phyloP scores from a whole-genome alignment of 2,888 invertebrate species.

The Tenthredo notha region DNA sequence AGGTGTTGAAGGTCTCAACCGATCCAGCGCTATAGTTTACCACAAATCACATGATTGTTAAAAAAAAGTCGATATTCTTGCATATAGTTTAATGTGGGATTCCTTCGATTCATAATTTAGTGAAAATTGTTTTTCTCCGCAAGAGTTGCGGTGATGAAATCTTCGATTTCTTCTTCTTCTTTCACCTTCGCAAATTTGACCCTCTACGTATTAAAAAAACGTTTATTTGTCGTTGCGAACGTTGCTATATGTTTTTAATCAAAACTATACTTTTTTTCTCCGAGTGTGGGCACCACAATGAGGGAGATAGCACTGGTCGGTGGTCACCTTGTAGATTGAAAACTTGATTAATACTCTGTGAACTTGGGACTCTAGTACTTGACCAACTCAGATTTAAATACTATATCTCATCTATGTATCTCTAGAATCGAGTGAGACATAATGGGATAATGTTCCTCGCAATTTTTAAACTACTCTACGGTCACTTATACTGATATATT shows the following conservation, averaged over 20 bases:
- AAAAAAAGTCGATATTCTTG: neutral
- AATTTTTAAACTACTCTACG: neutral
- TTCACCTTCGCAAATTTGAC: neutral
- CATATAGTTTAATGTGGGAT: neutral
- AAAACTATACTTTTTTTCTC: neutral
- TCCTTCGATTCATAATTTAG: neutral
- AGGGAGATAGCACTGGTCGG: neutral
- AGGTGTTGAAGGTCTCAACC: neutral
- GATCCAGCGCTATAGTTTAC: neutral
- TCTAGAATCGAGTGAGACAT: neutral
- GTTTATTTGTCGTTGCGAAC: neutral
- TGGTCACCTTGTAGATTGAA: neutral
- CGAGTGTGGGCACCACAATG: neutral
- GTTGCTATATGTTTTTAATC: neutral
- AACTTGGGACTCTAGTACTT: neutral
- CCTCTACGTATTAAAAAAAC: neutral
- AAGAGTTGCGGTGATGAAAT: neutral
- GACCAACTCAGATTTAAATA: neutral
- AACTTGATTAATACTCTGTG: neutral
- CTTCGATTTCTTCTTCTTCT: neutral
- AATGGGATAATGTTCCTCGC: neutral
- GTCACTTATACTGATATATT: neutral
- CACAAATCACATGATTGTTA: neutral
- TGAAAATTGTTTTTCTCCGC: neutral
- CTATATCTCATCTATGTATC: neutral